Base-by-base conservation (phyloP, 2,797 vertebrate species). In the Martes flavigula region DNA sequence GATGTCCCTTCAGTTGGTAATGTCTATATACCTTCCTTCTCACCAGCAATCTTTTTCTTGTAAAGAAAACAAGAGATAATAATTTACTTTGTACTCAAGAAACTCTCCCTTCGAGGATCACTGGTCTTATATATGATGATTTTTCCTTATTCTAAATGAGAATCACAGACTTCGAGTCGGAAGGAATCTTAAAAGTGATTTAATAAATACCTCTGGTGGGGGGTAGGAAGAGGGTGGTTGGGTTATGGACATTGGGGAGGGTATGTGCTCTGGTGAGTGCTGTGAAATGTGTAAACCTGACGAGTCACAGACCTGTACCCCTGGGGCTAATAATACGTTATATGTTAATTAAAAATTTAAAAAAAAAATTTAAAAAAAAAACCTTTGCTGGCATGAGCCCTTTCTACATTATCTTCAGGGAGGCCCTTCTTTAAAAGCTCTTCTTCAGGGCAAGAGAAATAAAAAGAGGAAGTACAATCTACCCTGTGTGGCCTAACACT, bases 91-190 rank as follows among this genome's bases (percentile, higher is more conserved):
- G 40, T 64, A 73, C 10, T 77, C 12, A 87, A 77, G n/a, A 91
- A 91, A 17, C 23, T 51, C 23, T 43, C 84, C 62, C 54, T 84
- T 90, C 83, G 7, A 86, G 56, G 40, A 2, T 27, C 8, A 77
- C 32, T 88, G 79, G n/a, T 81, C 46, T 40, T 77, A 81, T 3
- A 77, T 3, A 32, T 46, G 64, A 81, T 54, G 15, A 72, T 51
- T 93, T 96, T 90, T 92, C 64, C n/a, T 86, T 96, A 62, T n/a
- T 86, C 64, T 72, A 93, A 72, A 56, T 86, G 25, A 70, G 48
- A 96, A 66, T 62, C 46, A 79, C 3, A 84, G 54, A 62, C 32
- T 93, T 21, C 48, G 25, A 68, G 56, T 58, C 77, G 32, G 40
- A 64, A 46, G 12, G 21, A 35, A 62, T 73, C 64, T 87, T 73